Base-by-base conservation (phyloP, 2,113 vertebrate genomes). In the Varanus komodoensis region DNA sequence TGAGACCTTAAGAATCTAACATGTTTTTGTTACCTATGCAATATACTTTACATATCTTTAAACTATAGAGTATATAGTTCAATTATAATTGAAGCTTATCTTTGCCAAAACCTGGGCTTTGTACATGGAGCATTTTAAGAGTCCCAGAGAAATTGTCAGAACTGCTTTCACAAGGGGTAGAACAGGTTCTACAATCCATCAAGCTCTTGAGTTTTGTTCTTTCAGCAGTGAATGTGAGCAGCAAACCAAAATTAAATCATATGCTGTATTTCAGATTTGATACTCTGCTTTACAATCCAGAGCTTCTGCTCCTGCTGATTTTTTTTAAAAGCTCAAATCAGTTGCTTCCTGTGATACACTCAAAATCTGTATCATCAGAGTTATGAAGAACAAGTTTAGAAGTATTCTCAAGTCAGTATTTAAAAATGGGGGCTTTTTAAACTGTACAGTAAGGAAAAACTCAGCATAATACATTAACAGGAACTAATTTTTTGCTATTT, bases 171-270 rank as follows among this genome's bases (percentile, higher is more conserved):
- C 3, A 32, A 88, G 86, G 67, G 73, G 84, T 93, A 96, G 96
- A 94, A 89, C 77, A 94, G 84, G 88, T 15, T 81, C 50, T 89
- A 11, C 68, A 69, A 89, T 17, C 85, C 89, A 88, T 52, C 89
- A 87, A 4, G 89, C 25, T 90, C 84, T 38, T 92, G 93, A 94
- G 92, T 94, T 93, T 93, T 93, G 74, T 86, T 94, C 90, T 93
- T 14, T 93, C 67, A 89, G 84, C 82, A 90, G 79, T 44, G 0
- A 3, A 90, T n/a, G 80, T 86, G 0, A 77, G 89, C 84, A 88
- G 92, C 88, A 64, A 44, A 90, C 92, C 90, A 93, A 90, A 94
- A 96, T n/a, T 21, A 86, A 93, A 92, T 8, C 82, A 88, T 78
- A 94, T 82, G 81, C 67, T 88, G 4, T 0, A 0, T 86, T 93